These are phyloP conservation scores for Pachycephala philippinensis DNA, from an alignment of 2,113 vertebrate genomes.

Conservation along the genomic window DNA sequence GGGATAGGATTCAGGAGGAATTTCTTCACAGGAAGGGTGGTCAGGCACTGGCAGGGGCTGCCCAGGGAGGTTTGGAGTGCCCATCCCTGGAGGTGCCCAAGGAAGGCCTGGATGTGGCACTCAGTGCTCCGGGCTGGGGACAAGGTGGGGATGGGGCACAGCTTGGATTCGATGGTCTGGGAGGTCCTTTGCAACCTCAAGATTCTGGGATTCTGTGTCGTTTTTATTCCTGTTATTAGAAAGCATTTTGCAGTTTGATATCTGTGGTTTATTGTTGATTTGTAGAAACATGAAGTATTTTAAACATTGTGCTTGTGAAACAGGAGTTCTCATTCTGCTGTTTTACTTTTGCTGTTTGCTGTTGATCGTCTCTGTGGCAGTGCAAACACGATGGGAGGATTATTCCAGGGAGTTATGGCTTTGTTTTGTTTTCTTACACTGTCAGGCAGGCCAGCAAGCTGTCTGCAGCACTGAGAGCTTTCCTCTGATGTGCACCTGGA, in stretches of 20 bases:
- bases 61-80: neutral
- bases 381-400: neutral
- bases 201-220: neutral
- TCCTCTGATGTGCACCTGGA: neutral
- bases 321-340: neutral
- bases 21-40: neutral
- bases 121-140: neutral
- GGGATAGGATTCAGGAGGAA: neutral
- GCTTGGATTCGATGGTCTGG: rapidly evolving
- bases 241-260: neutral
- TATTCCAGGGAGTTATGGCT: neutral
- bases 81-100: neutral
- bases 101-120: rapidly evolving
- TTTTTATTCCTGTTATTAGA: neutral
- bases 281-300: neutral
- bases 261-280: neutral
- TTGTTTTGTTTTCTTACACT: neutral
- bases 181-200: neutral
- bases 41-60: neutral
- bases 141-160: neutral
- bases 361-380: neutral
- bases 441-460: neutral
- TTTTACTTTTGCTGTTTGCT: neutral
- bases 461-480: neutral
- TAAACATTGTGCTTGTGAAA: neutral